Base-by-base conservation (phyloP, 2,888 invertebrate species). In the Liodrosophila aerea region DNA sequence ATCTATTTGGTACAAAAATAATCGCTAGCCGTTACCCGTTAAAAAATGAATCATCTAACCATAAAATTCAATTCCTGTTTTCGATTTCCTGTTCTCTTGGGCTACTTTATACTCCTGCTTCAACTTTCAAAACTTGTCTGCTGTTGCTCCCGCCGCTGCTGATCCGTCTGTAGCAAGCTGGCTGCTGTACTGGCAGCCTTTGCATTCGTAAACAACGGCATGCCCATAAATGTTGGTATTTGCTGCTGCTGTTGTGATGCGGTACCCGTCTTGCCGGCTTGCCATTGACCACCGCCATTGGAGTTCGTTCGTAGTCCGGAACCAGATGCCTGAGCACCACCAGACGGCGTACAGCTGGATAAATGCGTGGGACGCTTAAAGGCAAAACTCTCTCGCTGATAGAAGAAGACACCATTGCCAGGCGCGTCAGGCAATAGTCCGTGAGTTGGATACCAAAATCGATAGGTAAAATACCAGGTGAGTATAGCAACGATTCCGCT, bases 381-480 rank as follows among this genome's bases (percentile, higher is more conserved):
- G 87, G 89, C 60, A 89, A 87, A 77, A 78, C 71, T 62, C 86
- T 85, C 73, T 64, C 86, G 93, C 76, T 93, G 94, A 85, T 96
- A 96, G 78, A 93, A 94, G 88, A 96, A 96, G 64, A 93, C 89
- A 36, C 96, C 96, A 73, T 94, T 94, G 9, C 96, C 96, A 12
- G 96, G 95, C 43, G 93, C 88, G 67, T 93, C 93, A 0, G 96
- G 94, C 46, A 94, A 89, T 57, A 91, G 91, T 9, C 93, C 92
- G 13, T 66, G 60, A 49, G 93, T 91, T 37, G 92, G 92, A 88
- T 93, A 96, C 94, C 95, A 95, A 76, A 94, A 92, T 62, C 94
- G 92, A 88, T 98, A 98, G 0, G 96, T 97, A 16, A 96, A 90
- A 91, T 95, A 97, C 98, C 98, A 98, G 29, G 95, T 95, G 4